A percentile compares a stretch with the other conserved stretches of the same genome.
Conservation (phyloP, 64 coral and sea anemone genomes). For the Montipora sp. region DNA sequence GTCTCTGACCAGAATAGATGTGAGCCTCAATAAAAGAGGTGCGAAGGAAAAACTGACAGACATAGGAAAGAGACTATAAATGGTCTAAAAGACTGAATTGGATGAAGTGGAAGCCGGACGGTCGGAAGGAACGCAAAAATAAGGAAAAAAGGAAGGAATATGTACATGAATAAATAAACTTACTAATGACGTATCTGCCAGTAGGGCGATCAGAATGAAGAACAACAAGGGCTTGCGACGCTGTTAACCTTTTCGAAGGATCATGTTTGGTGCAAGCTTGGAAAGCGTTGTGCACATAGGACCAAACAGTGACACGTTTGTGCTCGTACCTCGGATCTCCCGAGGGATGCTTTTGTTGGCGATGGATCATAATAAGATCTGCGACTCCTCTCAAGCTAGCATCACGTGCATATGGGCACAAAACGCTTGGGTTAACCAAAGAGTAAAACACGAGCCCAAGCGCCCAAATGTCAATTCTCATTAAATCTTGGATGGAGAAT, state of each 20-base stretch:
- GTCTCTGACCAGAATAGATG: no score
- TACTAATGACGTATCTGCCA: not conserved
- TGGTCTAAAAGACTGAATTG: no score
- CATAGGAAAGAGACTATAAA: no score
- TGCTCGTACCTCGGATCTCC: conserved; percentile 30
- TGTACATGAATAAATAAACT: not conserved
- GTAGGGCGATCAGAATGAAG: not conserved
- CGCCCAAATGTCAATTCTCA: conserved; percentile 73
- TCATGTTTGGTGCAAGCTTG: conserved; percentile 53
- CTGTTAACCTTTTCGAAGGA: conserved; percentile 30
- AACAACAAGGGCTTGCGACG: not conserved
- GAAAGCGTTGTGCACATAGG: conserved; percentile 21
- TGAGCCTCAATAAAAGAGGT: no score
- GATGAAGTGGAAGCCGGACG: no score
- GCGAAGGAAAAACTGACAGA: no score
- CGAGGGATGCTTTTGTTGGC: conserved; percentile 30
- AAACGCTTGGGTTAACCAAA: conserved; percentile 65
- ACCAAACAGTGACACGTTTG: conserved; percentile 50
- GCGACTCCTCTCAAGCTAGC: not conserved
- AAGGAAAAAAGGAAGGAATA: no score
- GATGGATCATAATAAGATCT: not conserved
- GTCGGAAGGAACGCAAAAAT: no score
- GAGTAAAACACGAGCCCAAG: conserved; percentile 77
- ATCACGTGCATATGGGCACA: conserved; percentile 58
- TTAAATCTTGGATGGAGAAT: conserved; percentile 67